Conservation (phyloP, 2,113 vertebrate genomes). For the Ahaetulla prasina region DNA sequence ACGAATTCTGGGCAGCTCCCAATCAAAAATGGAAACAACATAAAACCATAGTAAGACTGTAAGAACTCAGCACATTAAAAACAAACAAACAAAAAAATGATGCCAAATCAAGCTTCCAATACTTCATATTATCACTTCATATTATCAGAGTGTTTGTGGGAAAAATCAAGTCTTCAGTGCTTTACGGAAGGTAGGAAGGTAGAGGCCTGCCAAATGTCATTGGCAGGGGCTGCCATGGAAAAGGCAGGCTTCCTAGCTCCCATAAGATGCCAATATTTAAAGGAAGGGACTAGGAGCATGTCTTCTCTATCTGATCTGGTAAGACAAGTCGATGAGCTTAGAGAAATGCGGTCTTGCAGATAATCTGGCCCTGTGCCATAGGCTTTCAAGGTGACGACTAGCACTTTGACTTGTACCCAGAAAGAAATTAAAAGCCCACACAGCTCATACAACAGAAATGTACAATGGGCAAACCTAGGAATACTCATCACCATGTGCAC, state of each 20-base stretch:
- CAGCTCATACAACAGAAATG: background rate
- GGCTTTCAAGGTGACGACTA: background rate
- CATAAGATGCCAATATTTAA: background rate
- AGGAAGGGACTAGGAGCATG: background rate
- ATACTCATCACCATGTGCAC: background rate
- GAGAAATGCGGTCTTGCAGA: background rate
- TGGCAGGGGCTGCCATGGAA: background rate
- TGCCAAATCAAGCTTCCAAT: too few relatives aligned
- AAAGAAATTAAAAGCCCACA: background rate
- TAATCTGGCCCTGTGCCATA: background rate
- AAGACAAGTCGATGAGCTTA: background rate
- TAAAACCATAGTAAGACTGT: background rate
- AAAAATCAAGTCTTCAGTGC: too few relatives aligned
- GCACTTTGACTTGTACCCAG: background rate
- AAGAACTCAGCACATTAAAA: background rate
- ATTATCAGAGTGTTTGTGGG: too few relatives aligned
- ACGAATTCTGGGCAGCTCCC: background rate
- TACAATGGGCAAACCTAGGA: background rate
- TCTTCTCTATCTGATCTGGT: background rate
- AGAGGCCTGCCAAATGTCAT: background rate
- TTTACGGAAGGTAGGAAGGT: too few relatives aligned
- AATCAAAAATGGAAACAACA: background rate
- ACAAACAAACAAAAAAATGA: background rate
- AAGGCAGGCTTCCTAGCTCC: background rate
- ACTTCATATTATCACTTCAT: too few relatives aligned